phyloP scores from a whole-genome alignment of 2,888 invertebrate genomes.

The Harpagoxenus sublaevis region DNA sequence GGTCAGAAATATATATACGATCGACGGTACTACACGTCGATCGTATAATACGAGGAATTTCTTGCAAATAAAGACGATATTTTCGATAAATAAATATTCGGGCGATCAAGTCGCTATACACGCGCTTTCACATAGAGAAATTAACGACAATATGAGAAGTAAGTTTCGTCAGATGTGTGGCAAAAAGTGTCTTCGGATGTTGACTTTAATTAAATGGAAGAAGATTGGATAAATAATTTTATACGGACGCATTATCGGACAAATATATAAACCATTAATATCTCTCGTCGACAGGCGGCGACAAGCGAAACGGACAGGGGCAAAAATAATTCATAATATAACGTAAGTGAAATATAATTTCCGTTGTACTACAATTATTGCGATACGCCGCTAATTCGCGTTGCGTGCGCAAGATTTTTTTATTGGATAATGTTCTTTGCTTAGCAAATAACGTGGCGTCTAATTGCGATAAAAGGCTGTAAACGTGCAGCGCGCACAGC shows the following conservation, averaged over 20 bases:
- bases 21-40: background rate
- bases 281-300: constrained; percentile 21
- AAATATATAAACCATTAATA: constrained; percentile 32
- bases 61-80: constrained; percentile 40
- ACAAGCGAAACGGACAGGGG: constrained; percentile 30
- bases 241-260: background rate
- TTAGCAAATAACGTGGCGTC: constrained; percentile 42
- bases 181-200: background rate
- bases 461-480: constrained; percentile 50
- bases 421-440: constrained; percentile 52
- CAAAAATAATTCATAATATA: constrained; percentile 32
- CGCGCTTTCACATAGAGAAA: background rate
- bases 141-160: background rate
- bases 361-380: constrained; percentile 65
- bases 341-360: constrained; percentile 42
- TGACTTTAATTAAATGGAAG: background rate
- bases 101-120: background rate
- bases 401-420: constrained; percentile 54
- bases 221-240: constrained; percentile 7
- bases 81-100: constrained; percentile 43
- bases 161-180: background rate
- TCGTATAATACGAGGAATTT: constrained; percentile 16
- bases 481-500: constrained; percentile 19
- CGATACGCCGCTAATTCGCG: constrained; percentile 71
- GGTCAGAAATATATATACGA: background rate